Evolutionary conservation across 2,113 vertebrate genomes (phyloP).

Genomic region (Lonchura striata): DNA sequence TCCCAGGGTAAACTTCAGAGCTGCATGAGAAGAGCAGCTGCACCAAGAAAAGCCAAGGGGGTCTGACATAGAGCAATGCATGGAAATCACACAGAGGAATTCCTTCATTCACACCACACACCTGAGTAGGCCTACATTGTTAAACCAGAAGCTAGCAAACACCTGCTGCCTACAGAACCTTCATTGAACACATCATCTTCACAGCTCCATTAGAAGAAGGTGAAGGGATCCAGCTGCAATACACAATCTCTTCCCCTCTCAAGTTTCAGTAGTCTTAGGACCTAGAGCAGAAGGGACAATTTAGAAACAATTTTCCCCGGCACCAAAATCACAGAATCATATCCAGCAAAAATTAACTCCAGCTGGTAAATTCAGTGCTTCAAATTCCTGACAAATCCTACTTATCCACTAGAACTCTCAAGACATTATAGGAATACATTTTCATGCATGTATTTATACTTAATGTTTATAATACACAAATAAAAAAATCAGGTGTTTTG

Average conservation of each 20-base stretch:
- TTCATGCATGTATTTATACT: not conserved
- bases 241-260: not conserved
- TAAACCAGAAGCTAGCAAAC: not conserved
- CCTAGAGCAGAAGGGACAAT: not conserved
- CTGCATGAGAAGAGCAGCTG: fast-evolving
- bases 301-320: not conserved
- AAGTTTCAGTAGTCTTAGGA: not conserved
- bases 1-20: not conserved
- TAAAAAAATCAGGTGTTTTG: not conserved
- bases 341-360: not conserved
- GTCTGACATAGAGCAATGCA: fast-evolving
- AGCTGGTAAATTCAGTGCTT: not conserved
- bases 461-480: not conserved
- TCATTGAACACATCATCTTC: not conserved
- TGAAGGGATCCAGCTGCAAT: not conserved
- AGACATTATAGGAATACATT: not conserved
- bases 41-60: not conserved
- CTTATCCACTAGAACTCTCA: not conserved
- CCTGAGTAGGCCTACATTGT: not conserved
- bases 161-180: not conserved
- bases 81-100: fast-evolving
- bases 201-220: not conserved
- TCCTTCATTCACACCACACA: not conserved
- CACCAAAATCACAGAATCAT: not conserved
- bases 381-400: not conserved